Evolutionary conservation across 92 coral and sea anemone species (phyloP), one percentile per base, ranked within the genome.

Genomic region (Scolanthus callimorphus): DNA sequence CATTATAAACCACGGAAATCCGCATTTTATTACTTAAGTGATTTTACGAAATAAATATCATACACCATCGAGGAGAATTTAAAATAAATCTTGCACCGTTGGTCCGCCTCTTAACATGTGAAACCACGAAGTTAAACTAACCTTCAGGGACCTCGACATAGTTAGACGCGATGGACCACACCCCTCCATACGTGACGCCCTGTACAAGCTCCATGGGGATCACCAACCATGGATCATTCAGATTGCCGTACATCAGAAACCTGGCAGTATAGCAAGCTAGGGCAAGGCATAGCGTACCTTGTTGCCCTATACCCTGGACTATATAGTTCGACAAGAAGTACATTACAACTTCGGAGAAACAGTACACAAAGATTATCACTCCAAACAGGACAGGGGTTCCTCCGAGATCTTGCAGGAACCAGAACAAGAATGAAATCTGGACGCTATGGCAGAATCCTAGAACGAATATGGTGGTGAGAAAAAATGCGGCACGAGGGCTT

Each of bases 351-450:
- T 88, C 96, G 3, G 96, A 84, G 3, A 88, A 51, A 44, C 83
- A 77, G 38, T 88, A 77, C 17, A 88, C 69, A 0, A 88, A 65
- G n/a, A 88, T 49, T 1, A 88, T 88, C 13, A 74, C 25, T 0
- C 86, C 79, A 56, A 88, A 88, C 4, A 88, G 46, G 3, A 75
- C 73, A 20, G 96, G 96, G 3, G 86, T 80, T 0, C 96, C 96
- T 17, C 96, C 96, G 19, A 88, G 57, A 28, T 88, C 96, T 43
- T 88, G 96, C 19, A 88, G 70, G 49, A 77, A 88, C 96, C 96
- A 88, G 22, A 82, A 88, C 74, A 88, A 50, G 45, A 88, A 88
- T 11, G 77, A 46, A 47, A 78, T 83, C 62, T 88, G 96, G 1
- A 83, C 68, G 29, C 90, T 80, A 78, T 88, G 96, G 13, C 76